Evolutionary conservation across 1,140 invertebrate species (phyloP), one percentile per base, ranked within the genome.

Genomic region (Drosophila gunungcola): DNA sequence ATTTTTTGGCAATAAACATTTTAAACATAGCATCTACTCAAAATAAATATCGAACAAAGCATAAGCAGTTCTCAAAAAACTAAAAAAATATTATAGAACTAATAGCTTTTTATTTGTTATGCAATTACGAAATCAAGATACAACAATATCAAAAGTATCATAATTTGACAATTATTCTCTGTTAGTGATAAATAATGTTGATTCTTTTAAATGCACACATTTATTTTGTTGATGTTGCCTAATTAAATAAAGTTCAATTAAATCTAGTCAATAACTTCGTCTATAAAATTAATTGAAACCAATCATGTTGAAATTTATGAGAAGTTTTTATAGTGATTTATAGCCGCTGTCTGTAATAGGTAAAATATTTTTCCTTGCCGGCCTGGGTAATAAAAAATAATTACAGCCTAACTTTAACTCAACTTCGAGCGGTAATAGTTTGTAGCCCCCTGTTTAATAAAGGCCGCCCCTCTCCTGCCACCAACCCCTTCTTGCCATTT

Each of bases 341-440:
- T 64, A n/a, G 12, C 12, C 5, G 1, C 7, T 9, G 3, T 32
- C 34, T 16, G n/a, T 29, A 29, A 46, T 38, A n/a, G 53, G 16
- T 64, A 58, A 27, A 58, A 46, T n/a, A 46, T 32, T 64, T 38
- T 34, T 21, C 25, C 27, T 36, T n/a, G 12, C 16, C 1, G 29
- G 29, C 29, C 27, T 29, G 7, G 43, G 21, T 34, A 69, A 48
- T 55, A 69, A 27, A 36, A 70, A 70, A 56, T 70, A 49, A 70
- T 69, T 70, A 57, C 42, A 7, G n/a, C 36, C 5, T n/a, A 70
- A 69, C 64, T 70, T 70, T 69, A 70, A 56, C 34, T 49, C 34
- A 46, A 69, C 49, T 57, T 70, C 46, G n/a, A 69, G 43, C 39
- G 43, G 21, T 55, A 29, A 69, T 36, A 55, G 64, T 56, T 65